Conservation (phyloP, 2,797 vertebrate genomes). For the Hoplostethus mediterraneus region DNA sequence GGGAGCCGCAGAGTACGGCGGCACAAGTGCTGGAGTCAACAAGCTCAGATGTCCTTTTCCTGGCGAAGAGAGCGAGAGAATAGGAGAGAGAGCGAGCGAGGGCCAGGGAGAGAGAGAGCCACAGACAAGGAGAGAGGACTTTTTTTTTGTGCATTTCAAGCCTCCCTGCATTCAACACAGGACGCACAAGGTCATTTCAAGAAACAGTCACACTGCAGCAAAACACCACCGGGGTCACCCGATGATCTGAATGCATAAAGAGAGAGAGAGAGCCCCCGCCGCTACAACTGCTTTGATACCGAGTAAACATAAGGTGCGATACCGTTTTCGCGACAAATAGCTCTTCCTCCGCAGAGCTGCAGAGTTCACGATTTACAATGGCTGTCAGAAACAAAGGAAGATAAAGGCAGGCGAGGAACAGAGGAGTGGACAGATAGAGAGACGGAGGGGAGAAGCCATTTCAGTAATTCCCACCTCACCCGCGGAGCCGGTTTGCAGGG, state of each 20-base stretch:
- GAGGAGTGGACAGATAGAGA: conserved; percentile 40
- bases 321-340: conserved; percentile 13
- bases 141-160: conserved; percentile 63
- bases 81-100: conserved; percentile 65
- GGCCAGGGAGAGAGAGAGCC: conserved; percentile 33
- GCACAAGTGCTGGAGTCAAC: conserved; percentile 79
- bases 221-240: conserved; percentile 59
- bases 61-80: conserved; percentile 65
- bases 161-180: conserved; percentile 63
- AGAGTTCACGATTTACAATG: conserved; percentile 2
- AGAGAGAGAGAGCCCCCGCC: conserved; percentile 26
- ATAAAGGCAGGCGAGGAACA: conserved; percentile 16
- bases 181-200: conserved; percentile 73
- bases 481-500: conserved; percentile 29
- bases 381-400: conserved; percentile 35
- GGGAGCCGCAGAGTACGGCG: conserved; percentile 70
- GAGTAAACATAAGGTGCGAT: conserved; percentile 42
- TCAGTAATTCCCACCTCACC: conserved; percentile 49
- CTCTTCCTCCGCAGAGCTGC: conserved; percentile 4
- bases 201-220: conserved; percentile 60
- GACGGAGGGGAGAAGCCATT: conserved; percentile 30
- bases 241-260: conserved; percentile 51
- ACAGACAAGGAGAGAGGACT: conserved; percentile 33
- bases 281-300: conserved; percentile 30
- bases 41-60: conserved; percentile 83